Conservation (phyloP, 2,888 invertebrate genomes). For the Omphaloscelis lunosa region DNA sequence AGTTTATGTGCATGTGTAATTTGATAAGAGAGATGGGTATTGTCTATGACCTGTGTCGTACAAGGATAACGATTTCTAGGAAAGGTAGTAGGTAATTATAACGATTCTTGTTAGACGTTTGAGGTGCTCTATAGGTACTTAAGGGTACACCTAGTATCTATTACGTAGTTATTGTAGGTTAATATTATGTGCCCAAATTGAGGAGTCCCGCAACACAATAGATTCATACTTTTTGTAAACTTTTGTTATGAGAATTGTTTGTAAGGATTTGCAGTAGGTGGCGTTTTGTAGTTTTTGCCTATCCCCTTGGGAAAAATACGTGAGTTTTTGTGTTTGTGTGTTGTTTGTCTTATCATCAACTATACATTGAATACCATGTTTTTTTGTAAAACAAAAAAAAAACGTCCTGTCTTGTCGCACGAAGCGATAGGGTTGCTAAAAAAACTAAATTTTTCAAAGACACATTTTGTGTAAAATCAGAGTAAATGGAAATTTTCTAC, state of each 20-base stretch:
- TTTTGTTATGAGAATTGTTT: neutral
- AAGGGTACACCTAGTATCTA: neutral
- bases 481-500: neutral
- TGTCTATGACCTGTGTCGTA: neutral
- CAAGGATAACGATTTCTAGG: conserved; percentile 3
- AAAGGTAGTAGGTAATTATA: neutral
- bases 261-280: neutral
- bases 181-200: neutral
- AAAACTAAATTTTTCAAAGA: neutral
- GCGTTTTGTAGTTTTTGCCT: neutral
- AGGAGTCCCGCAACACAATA: neutral
- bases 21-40: neutral
- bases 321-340: neutral
- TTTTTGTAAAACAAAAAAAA: neutral
- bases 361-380: no score
- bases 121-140: neutral
- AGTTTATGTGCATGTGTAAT: neutral
- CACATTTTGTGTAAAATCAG: neutral
- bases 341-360: neutral
- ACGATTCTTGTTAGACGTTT: conserved; percentile 1
- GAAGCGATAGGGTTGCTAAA: neutral
- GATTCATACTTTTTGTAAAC: neutral
- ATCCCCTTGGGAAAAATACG: neutral
- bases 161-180: neutral
- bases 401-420: neutral